Percentiles rank a stretch among this genome's conserved stretches.
Conservation (phyloP, 1,140 invertebrate species). For the Drosophila sproati region DNA sequence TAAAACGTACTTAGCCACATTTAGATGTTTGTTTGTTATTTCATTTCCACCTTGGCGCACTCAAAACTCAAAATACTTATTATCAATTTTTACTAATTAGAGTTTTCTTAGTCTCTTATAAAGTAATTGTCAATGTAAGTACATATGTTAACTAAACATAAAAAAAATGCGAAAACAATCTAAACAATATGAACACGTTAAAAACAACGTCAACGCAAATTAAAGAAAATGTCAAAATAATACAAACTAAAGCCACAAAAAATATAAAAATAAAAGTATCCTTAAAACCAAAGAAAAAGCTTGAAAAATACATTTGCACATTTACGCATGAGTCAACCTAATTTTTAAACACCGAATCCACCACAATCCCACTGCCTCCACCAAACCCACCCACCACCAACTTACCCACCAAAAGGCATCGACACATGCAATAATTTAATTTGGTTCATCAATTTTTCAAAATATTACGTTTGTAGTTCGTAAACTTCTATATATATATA, state of each 20-base stretch:
- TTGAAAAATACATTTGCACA: constrained; percentile 85
- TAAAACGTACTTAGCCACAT: constrained; percentile 17
- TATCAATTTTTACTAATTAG: constrained; percentile 51
- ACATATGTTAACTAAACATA: constrained; percentile 48
- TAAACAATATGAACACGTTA: constrained; percentile 51
- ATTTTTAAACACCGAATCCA: constrained; percentile 64
- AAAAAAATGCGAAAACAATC: constrained; percentile 49
- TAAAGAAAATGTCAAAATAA: constrained; percentile 51
- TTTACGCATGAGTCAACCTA: constrained; percentile 84
- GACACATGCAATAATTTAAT: constrained; percentile 50
- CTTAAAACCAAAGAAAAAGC: constrained; percentile 48
- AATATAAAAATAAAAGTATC: constrained; percentile 30
- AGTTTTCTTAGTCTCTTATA: constrained; percentile 67
- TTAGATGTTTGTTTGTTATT: constrained; percentile 26
- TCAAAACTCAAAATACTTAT: constrained; percentile 19
- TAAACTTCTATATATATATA: constrained; percentile 30
- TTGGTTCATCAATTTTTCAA: constrained; percentile 42
- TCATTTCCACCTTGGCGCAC: constrained; percentile 58
- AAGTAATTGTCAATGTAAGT: constrained; percentile 82
- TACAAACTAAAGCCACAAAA: constrained; percentile 32
- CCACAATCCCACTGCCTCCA: constrained; percentile 9
- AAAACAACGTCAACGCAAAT: constrained; percentile 53
- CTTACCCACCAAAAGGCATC: constrained; percentile 25
- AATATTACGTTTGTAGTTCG: constrained; percentile 59
- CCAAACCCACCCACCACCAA: constrained; percentile 21